Base-by-base conservation (phyloP, 2,888 invertebrate species). In the Ceramica pisi region DNA sequence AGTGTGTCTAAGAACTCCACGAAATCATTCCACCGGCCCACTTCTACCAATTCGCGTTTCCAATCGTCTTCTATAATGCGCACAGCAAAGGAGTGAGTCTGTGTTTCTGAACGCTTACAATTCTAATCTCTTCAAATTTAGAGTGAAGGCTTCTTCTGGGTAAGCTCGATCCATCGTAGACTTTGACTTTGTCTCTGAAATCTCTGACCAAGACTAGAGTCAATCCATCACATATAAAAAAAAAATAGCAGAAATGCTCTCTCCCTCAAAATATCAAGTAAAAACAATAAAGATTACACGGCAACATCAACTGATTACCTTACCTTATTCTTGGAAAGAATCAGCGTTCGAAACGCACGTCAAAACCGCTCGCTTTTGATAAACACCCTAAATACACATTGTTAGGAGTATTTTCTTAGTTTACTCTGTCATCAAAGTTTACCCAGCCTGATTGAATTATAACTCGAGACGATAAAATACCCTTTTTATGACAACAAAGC, bases 371-470 rank as follows among this genome's bases (percentile, higher is more conserved):
- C 19, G 71, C 64, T 66, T 77, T 78, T 78, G 67, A 78, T 72
- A 64, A 73, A 71, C 60, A 59, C 73, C 86, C 85, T 87, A 82
- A 86, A 80, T 73, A 83, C 86, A 88, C 84, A 86, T 81, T 81
- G 81, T 83, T 85, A 75, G 16, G 19, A 75, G 76, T 46, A 84
- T 73, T 78, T 71, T 72, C 79, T 60, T 41, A 69, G 84, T 82
- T 83, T 82, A 75, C 81, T 83, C 72, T 80, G 81, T 76, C 81
- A 78, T 82, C 79, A 80, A 72, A 68, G 80, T 80, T 84, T 83
- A 73, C 81, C 82, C 65, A 78, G 21, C 51, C 66, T 78, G 75
- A 86, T 88, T 86, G 77, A 83, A 87, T 84, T 86, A 83, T 82
- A 83, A 78, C 70, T 73, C 19, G 56, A 63, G 48, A 63, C 38